phyloP scores from a whole-genome alignment of 2,113 vertebrate genomes.

The Cottus gobio region DNA sequence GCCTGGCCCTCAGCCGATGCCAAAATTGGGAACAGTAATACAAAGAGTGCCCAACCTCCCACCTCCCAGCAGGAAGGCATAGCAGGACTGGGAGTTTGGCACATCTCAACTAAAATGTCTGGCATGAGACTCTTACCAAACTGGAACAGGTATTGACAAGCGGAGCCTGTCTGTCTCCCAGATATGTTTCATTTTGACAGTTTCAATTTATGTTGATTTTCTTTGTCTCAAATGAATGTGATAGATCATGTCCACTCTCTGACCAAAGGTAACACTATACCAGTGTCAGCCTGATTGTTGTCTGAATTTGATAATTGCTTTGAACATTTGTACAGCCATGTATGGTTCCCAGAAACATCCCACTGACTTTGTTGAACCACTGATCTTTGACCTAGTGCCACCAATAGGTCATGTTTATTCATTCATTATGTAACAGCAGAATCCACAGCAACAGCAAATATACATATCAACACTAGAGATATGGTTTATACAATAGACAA shows the following conservation, averaged over 20 bases:
- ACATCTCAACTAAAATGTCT: constrained; percentile 47
- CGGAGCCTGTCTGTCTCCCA: constrained; percentile 12
- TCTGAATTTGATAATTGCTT: not conserved
- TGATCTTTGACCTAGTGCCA: not conserved
- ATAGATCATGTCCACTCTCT: not conserved
- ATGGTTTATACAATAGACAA: not conserved
- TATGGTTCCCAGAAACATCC: not conserved
- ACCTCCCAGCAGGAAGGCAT: constrained; percentile 42
- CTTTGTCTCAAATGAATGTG: not conserved
- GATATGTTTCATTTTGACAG: constrained; percentile 8
- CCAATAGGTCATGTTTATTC: not conserved
- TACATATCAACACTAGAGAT: not conserved
- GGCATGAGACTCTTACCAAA: constrained; percentile 33
- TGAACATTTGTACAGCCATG: not conserved
- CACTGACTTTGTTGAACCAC: not conserved
- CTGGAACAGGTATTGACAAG: constrained; percentile 54
- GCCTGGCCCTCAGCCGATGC: constrained; percentile 14
- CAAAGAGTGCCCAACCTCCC: constrained; percentile 39
- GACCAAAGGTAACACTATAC: not conserved
- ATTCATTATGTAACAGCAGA: not conserved
- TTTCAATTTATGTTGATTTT: constrained; percentile 7
- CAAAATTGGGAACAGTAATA: constrained; percentile 33
- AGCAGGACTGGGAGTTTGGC: constrained; percentile 28
- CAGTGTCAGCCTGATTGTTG: not conserved
- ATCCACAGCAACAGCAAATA: not conserved